A percentile compares a stretch with the other conserved stretches of the same genome.
Conservation (phyloP, 2,113 vertebrate genomes). For the Trochalopteron elliotii region DNA sequence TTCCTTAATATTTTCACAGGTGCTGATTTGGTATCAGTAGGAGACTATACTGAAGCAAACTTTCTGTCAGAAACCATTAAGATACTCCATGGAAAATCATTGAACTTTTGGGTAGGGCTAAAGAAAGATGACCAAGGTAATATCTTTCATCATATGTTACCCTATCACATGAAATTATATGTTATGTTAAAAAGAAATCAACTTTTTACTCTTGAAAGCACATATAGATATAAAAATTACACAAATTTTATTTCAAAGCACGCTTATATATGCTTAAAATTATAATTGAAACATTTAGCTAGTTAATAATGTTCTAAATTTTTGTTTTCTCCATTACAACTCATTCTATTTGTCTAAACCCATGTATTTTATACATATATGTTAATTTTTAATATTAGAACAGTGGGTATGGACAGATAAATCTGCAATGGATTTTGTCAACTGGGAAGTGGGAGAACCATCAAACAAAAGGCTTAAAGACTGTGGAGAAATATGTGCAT, state of each 20-base stretch:
- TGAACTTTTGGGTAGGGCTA: constrained; percentile 83
- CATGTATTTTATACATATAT: neutral
- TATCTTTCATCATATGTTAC: neutral
- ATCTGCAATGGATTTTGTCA: constrained; percentile 82
- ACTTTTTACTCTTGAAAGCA: neutral
- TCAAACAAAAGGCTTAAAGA: constrained; percentile 47
- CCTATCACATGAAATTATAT: neutral
- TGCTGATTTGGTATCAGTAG: constrained; percentile 75
- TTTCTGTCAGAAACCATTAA: constrained; percentile 79
- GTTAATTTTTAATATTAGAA: neutral
- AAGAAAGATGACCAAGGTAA: constrained; percentile 75
- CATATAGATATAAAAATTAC: neutral
- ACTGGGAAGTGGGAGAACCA: constrained; percentile 81
- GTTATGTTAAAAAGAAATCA: neutral
- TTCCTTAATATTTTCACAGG: constrained; percentile 59
- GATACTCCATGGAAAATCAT: constrained; percentile 68
- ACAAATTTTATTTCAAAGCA: neutral
- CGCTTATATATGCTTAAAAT: neutral
- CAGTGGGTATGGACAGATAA: constrained; percentile 86
- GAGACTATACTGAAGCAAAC: constrained; percentile 70
- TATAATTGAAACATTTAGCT: neutral
- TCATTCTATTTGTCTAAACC: neutral
- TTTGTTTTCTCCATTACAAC: neutral
- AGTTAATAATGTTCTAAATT: neutral
- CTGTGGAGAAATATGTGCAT: constrained; percentile 79